Evolutionary conservation across 1,140 invertebrate genomes (phyloP).

Genomic region (Calephelis nemesis): DNA sequence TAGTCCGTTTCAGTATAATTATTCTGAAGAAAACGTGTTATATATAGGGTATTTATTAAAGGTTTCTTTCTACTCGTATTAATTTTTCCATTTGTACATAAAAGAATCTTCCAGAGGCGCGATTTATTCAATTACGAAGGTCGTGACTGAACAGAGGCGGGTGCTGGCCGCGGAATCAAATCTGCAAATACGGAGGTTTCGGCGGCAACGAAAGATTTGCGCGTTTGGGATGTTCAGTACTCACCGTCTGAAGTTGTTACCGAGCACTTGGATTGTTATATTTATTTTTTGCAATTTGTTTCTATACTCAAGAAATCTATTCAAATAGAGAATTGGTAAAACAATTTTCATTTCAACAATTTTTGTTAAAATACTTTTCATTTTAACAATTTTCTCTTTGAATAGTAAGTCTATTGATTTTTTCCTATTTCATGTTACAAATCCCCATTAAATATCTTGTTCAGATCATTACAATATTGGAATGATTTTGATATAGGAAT

Average conservation of each 20-base stretch:
- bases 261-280: neutral
- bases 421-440: too few species aligned
- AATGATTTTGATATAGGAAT: too few species aligned
- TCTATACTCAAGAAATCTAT: neutral
- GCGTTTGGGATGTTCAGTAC: slow-evolving; percentile 7
- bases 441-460: too few species aligned
- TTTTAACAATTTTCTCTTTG: too few species aligned
- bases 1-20: too few species aligned
- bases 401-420: too few species aligned
- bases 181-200: slow-evolving; percentile 16
- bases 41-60: neutral
- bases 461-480: too few species aligned
- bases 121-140: slow-evolving; percentile 18
- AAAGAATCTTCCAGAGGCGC: slow-evolving; percentile 11
- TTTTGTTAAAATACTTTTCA: too few species aligned
- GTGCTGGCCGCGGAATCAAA: slow-evolving; percentile 14
- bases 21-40: too few species aligned
- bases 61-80: neutral
- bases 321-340: too few species aligned
- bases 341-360: too few species aligned
- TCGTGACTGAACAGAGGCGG: slow-evolving; percentile 15
- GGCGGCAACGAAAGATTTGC: neutral
- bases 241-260: slow-evolving; percentile 7
- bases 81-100: neutral
- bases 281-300: slow-evolving; percentile 6